A percentile compares a stretch with the other conserved stretches of the same genome.
Conservation (phyloP, 2,888 invertebrate genomes). For the Drosophila mercatorum region DNA sequence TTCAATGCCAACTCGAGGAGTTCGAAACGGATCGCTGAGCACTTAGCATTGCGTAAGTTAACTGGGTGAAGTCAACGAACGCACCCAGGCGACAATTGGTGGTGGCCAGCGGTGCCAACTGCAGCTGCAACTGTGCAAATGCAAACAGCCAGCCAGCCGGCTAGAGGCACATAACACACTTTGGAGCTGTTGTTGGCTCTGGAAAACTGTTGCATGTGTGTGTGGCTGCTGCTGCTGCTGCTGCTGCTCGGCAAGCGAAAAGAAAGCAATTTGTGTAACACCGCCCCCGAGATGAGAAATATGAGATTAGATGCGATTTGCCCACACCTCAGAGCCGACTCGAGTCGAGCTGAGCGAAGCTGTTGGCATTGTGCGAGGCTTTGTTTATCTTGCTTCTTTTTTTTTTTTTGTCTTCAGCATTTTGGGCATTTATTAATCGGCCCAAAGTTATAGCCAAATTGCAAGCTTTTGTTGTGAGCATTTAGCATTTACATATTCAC, state of each 20-base stretch:
- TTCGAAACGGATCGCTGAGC: not conserved
- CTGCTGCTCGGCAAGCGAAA: slow-evolving; percentile 5
- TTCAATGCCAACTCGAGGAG: not conserved
- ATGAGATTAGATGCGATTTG: slow-evolving; percentile 15
- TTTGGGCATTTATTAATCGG: slow-evolving; percentile 58
- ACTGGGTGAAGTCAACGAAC: slow-evolving; percentile 35
- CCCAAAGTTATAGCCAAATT: slow-evolving; percentile 42
- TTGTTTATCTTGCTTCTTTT: slow-evolving; percentile 5
- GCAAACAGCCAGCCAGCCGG: slow-evolving; percentile 14
- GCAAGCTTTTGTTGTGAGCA: slow-evolving; percentile 62
- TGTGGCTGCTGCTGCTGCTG: too few species aligned
- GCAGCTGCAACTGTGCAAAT: slow-evolving; percentile 19
- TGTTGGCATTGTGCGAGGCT: slow-evolving; percentile 16
- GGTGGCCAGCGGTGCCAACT: not conserved
- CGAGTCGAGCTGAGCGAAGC: not conserved
- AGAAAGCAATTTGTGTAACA: slow-evolving; percentile 26
- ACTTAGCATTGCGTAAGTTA: slow-evolving; percentile 10
- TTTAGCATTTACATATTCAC: slow-evolving; percentile 68
- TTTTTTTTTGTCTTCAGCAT: slow-evolving; percentile 19
- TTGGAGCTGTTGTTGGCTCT: not conserved
- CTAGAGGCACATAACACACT: slow-evolving; percentile 9
- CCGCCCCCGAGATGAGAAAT: slow-evolving; percentile 24
- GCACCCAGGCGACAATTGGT: slow-evolving; percentile 14
- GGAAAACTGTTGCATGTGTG: slow-evolving; percentile 13
- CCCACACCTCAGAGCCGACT: slow-evolving; percentile 1